Conservation (phyloP, 2,797 vertebrate genomes). For the Spinus olivaceus region DNA sequence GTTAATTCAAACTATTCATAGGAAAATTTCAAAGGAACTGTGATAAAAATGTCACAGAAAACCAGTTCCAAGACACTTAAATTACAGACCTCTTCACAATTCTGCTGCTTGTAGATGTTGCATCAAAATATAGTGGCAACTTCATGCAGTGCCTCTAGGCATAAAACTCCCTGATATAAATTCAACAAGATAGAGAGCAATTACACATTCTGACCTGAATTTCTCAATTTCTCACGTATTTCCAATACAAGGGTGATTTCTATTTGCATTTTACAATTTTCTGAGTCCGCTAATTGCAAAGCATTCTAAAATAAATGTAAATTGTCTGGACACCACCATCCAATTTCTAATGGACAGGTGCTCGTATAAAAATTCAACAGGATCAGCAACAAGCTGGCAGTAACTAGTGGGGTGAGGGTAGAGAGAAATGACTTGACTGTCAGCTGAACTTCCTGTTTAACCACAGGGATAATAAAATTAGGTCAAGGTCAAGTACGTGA, state of each 20-base stretch:
- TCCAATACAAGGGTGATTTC: neutral
- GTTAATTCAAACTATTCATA: neutral
- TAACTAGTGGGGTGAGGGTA: neutral
- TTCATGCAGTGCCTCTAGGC: neutral
- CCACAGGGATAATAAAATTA: neutral
- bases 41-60: neutral
- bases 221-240: neutral
- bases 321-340: neutral
- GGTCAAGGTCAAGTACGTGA: conserved; percentile 6
- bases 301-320: neutral
- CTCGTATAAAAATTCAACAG: neutral
- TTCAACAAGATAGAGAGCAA: neutral
- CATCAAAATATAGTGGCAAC: neutral
- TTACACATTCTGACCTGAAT: neutral
- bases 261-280: neutral
- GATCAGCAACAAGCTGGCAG: neutral
- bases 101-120: neutral
- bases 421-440: neutral
- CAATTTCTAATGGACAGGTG: conserved; percentile 19
- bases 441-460: conserved; percentile 5
- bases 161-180: neutral
- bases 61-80: neutral
- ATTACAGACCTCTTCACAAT: neutral
- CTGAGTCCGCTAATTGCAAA: neutral
- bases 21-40: neutral